Evolutionary conservation across 2,888 invertebrate species (phyloP).

Genomic region (Muschampia plurimacula): DNA sequence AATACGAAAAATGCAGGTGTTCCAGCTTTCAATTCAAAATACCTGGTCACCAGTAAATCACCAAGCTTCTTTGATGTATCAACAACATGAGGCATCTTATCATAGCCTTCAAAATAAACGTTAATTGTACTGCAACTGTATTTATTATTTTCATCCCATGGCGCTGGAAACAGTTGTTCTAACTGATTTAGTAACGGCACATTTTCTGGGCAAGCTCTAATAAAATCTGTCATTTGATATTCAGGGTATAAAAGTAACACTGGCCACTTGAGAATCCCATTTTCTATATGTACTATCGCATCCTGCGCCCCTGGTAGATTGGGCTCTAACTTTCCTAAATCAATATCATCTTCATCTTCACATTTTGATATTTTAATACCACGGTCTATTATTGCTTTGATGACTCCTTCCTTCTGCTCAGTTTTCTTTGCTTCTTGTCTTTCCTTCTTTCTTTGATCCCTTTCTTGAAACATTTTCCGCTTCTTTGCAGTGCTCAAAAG

Average conservation of each 20-base stretch:
- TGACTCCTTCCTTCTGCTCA: constrained; percentile 67
- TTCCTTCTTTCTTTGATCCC: constrained; percentile 84
- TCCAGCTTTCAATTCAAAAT: constrained; percentile 87
- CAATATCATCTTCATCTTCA: constrained; percentile 74
- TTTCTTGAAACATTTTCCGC: constrained; percentile 76
- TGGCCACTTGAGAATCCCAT: constrained; percentile 92
- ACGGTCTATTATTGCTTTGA: constrained; percentile 75
- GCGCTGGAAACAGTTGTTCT: constrained; percentile 88
- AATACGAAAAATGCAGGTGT: constrained; percentile 88
- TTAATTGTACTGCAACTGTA: constrained; percentile 87
- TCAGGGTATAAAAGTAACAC: constrained; percentile 96
- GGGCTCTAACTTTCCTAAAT: constrained; percentile 86
- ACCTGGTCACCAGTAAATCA: constrained; percentile 85
- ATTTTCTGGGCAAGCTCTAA: constrained; percentile 92
- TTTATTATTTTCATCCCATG: constrained; percentile 89
- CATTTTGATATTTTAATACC: constrained; percentile 84
- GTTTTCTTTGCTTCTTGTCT: constrained; percentile 70
- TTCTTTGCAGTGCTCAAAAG: constrained; percentile 75
- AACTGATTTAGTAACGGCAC: constrained; percentile 80
- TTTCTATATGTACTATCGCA: constrained; percentile 87
- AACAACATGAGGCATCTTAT: constrained; percentile 86
- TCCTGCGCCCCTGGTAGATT: constrained; percentile 88
- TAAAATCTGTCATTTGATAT: constrained; percentile 93
- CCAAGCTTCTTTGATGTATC: constrained; percentile 83
- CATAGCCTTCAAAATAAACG: constrained; percentile 91